Evolutionary conservation across 1,140 invertebrate species (phyloP), one percentile per base, ranked within the genome.

Genomic region (Phortica variegata): DNA sequence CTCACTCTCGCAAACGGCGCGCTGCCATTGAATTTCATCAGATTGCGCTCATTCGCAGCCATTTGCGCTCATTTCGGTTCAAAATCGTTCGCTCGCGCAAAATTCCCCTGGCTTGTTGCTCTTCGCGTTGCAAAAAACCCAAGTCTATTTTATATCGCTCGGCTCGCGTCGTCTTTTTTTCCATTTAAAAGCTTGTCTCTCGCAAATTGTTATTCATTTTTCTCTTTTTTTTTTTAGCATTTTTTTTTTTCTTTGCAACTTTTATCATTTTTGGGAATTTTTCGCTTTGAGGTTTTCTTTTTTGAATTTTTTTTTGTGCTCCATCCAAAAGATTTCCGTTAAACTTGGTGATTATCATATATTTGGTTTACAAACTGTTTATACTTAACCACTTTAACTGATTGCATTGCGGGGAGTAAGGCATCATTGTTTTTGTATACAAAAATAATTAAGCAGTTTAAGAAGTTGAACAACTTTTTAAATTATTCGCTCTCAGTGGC

Each of bases 11-110:
- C 38, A 6, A 16, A 34, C 26, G 13, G 9, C 39, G 33, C 15
- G 15, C 34, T 61, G 54, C 55, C 48, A 60, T 46, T 47, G 65
- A 70, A 73, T 73, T 73, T 73, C 70, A 73, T 65, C 61, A 73
- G 65, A 58, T n/a, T 57, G 50, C 46, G 52, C 44, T 48, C 29
- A 33, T 3, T 16, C 31, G 16, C 37, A 29, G n/a, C n/a, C 15
- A 49, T 12, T 15, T 12, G 36, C 36, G 3, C 20, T 21, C 40
- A n/a, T 13, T 18, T n/a, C 19, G 13, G 36, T 16, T 37, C 16
- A n/a, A 6, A 7, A 7, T 3, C 38, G 1, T 36, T 15, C 29
- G 12, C 37, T 31, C 34, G 10, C 33, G 21, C 29, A n/a, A 33
- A 12, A 16, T 33, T 13, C 15, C 18, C 8, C 38, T 40, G 6